A percentile compares a stretch with the other conserved stretches of the same genome.
Conservation (phyloP, 1,140 invertebrate genomes). For the Achatina immaculata region DNA sequence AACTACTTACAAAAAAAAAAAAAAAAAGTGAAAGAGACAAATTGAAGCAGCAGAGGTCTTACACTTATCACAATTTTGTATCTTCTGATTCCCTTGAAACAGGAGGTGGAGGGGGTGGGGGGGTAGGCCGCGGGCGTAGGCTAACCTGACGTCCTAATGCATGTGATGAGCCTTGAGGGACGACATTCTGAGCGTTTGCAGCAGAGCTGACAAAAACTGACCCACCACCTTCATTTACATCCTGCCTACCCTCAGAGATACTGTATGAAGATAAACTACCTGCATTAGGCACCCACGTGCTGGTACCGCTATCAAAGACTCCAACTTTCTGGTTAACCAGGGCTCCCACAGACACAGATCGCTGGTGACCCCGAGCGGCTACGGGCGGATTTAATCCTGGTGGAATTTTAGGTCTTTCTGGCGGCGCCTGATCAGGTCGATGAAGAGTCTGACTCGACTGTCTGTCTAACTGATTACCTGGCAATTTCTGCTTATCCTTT, state of each 20-base stretch:
- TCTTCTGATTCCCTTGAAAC: slow-evolving; percentile 32
- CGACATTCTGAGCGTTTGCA: slow-evolving; percentile 9
- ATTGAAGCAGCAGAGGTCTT: no score
- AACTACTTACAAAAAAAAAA: no score
- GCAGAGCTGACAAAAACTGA: slow-evolving; percentile 13
- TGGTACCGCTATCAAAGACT: background rate
- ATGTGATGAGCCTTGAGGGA: slow-evolving; percentile 17
- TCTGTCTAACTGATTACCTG: slow-evolving; percentile 44
- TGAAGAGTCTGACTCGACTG: slow-evolving; percentile 41
- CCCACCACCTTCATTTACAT: slow-evolving; percentile 22
- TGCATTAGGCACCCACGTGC: slow-evolving; percentile 30
- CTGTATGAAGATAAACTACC: slow-evolving; percentile 34
- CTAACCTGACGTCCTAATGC: slow-evolving; percentile 23
- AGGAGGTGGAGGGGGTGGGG: slow-evolving; percentile 35
- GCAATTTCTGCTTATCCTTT: slow-evolving; percentile 44
- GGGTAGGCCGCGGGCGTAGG: slow-evolving; percentile 19
- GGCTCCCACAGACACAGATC: slow-evolving; percentile 61
- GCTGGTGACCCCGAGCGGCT: slow-evolving; percentile 50
- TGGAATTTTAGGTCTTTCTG: slow-evolving; percentile 50
- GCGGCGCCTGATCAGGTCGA: slow-evolving; percentile 39
- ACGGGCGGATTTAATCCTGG: slow-evolving; percentile 48
- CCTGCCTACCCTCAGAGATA: slow-evolving; percentile 18
- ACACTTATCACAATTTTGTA: slow-evolving; percentile 40
- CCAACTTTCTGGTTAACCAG: slow-evolving; percentile 38
- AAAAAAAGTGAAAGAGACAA: no score